Evolutionary conservation across 2,113 vertebrate species (phyloP).

Genomic region (Lasiurus borealis): DNA sequence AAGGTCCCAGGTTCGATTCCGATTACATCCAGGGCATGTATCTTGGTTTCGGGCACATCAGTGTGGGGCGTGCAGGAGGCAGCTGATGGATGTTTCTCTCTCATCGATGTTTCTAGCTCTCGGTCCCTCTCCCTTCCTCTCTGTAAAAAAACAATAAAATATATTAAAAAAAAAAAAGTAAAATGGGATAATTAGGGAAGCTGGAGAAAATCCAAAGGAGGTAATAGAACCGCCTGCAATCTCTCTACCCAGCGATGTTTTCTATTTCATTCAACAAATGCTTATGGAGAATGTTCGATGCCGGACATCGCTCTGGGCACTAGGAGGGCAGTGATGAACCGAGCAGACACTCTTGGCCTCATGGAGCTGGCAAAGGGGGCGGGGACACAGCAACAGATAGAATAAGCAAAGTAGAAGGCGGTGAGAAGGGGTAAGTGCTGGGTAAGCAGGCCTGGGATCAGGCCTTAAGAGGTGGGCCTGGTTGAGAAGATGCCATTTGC

Average conservation of each 20-base stretch:
- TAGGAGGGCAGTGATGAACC: neutral
- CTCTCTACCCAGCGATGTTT: neutral
- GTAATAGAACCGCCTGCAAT: neutral
- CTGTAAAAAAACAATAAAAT: too few species aligned
- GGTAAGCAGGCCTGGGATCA: too few species aligned
- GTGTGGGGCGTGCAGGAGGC: too few species aligned
- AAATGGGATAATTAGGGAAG: conserved; percentile 37
- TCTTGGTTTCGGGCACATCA: too few species aligned
- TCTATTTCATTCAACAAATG: neutral
- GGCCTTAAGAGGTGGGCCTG: neutral
- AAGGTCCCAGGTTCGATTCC: too few species aligned
- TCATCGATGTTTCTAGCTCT: too few species aligned
- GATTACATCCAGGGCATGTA: too few species aligned
- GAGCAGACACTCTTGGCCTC: neutral
- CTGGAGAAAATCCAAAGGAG: neutral
- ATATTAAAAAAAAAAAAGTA: neutral
- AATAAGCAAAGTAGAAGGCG: neutral
- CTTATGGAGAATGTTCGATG: neutral
- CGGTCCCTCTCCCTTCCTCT: too few species aligned
- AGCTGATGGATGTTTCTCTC: too few species aligned
- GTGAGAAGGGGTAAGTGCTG: neutral
- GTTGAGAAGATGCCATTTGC: neutral
- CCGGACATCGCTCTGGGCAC: neutral
- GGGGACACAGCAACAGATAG: too few species aligned
- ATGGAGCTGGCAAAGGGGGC: neutral